Conservation (phyloP, 2,113 vertebrate species). For the Xyrauchen texanus region DNA sequence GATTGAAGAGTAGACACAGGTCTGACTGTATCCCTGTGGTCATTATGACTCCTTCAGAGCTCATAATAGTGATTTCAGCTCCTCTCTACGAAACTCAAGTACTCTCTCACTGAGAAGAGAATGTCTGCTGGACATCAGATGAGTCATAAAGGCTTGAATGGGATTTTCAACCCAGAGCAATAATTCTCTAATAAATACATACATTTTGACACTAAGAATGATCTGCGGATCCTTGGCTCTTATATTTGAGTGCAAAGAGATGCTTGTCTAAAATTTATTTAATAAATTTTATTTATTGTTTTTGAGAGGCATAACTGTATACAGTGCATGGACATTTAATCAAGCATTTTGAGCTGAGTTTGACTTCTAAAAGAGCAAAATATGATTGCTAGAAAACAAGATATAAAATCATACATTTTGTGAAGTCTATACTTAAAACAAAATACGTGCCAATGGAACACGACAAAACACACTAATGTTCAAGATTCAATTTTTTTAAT, state of each 20-base stretch:
- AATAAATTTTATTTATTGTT: no score
- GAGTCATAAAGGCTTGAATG: constrained; percentile 32
- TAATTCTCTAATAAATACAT: constrained; percentile 45
- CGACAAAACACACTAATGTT: no score
- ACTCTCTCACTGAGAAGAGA: constrained; percentile 38
- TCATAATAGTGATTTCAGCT: constrained; percentile 51
- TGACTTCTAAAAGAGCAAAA: not conserved
- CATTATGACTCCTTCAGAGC: constrained; percentile 49
- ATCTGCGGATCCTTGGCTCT: not conserved
- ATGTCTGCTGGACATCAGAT: constrained; percentile 31
- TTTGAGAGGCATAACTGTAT: not conserved
- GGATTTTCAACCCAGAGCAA: constrained; percentile 35
- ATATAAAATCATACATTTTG: not conserved
- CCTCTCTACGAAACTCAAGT: constrained; percentile 42
- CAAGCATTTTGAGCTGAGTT: no score
- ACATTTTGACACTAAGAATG: not conserved
- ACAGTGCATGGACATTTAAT: not conserved
- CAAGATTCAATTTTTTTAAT: no score
- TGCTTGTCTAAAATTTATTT: no score
- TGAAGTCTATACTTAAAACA: no score
- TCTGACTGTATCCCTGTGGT: constrained; percentile 53
- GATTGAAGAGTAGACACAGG: constrained; percentile 51
- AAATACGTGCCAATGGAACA: no score
- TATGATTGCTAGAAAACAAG: not conserved
- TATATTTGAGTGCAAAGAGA: not conserved